Evolutionary conservation across 2,888 invertebrate species (phyloP).

Genomic region (Ormyrus rosae): DNA sequence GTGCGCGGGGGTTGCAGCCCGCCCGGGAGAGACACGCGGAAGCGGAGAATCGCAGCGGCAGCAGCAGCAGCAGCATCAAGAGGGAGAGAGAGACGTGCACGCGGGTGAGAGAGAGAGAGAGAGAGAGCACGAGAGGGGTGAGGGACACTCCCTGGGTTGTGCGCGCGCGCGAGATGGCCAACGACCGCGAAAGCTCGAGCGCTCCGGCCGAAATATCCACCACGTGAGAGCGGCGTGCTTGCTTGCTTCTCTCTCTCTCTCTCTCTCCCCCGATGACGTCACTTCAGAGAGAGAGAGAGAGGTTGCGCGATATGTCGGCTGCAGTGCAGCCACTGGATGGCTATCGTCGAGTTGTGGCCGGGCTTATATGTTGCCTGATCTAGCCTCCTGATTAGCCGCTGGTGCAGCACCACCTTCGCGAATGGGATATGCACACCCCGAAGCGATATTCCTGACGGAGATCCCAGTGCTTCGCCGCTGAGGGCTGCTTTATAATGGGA

Average conservation of each 20-base stretch:
- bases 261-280: too few species aligned
- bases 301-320: not conserved
- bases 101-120: not conserved
- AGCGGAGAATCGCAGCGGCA: constrained; percentile 38
- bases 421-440: too few species aligned
- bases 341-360: constrained; percentile 11
- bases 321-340: not conserved
- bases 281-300: too few species aligned
- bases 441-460: too few species aligned
- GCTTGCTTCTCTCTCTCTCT: not conserved
- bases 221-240: constrained; percentile 29
- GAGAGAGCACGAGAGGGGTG: constrained; percentile 23
- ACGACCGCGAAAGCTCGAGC: not conserved
- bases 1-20: constrained; percentile 67
- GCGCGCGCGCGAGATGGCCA: not conserved
- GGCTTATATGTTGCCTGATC: too few species aligned
- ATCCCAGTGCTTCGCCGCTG: too few species aligned
- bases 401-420: too few species aligned
- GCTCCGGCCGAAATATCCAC: not conserved
- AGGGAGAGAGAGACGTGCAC: not conserved
- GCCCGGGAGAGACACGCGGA: constrained; percentile 68
- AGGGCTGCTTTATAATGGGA: too few species aligned
- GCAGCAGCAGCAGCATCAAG: not conserved
- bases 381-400: too few species aligned
- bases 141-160: constrained; percentile 50